Base-by-base conservation (phyloP, 2,797 vertebrate genomes). In the Fistularia commersonii region DNA sequence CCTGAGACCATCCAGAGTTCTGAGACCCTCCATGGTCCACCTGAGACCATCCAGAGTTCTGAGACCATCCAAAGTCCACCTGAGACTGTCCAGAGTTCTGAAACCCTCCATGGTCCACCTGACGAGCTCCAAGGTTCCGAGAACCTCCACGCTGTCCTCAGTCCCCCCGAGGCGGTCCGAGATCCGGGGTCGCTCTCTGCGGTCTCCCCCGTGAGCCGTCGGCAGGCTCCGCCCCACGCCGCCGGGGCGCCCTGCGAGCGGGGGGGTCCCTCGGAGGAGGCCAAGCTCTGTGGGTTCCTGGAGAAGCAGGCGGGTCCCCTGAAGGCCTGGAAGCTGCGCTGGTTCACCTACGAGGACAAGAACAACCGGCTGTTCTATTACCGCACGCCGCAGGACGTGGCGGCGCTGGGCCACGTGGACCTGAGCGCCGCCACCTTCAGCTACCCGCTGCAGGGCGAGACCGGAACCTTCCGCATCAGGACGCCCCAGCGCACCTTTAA, bases 211-310 rank as follows among this genome's bases (percentile, higher is more conserved):
- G 39, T n/a, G 12, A 50, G 32, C 6, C 7, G 0, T 4, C 31
- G 0, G 42, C 41, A 32, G 44, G 44, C 60, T 49, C 61, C 68
- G 0, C 64, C 72, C 3, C 31, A 45, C 13, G 58, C 44, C 23
- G 45, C 46, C 0, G 67, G 69, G 44, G 11, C n/a, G 1, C 60
- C 58, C 41, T 51, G 64, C 33, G 50, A 65, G 8, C 70, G 61
- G 41, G 41, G 12, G n/a, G 1, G 0, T 12, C 41, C 48, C 32
- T 0, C 60, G 38, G 51, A 11, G 12, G 66, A 57, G 31, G 46
- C 88, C 68, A 92, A 85, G 66, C 91, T 99, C 6, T 98, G 95
- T 10, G 96, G 97, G 5, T 99, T 93, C 73, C 88, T 99, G 49
- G 88, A 89, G 69, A 99, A 98, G 72, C 88, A 92, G 45, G 95